Percentiles rank a stretch among this genome's conserved stretches.
Conservation (phyloP, 2,797 vertebrate species). For the Melanotaenia nigrans region DNA sequence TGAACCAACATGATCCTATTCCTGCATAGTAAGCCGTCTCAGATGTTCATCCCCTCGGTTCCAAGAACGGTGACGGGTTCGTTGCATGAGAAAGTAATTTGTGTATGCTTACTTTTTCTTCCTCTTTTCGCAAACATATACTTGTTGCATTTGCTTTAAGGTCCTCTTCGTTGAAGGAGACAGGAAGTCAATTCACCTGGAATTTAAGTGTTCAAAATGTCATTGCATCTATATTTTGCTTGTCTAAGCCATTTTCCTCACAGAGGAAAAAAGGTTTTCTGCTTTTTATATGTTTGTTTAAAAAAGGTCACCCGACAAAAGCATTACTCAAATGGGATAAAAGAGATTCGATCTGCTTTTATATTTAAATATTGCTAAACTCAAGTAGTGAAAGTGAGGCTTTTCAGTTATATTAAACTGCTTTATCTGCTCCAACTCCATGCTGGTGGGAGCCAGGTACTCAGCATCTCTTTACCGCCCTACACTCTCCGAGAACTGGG, state of each 20-base stretch:
- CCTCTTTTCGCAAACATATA: conserved; percentile 21
- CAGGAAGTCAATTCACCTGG: conserved; percentile 28
- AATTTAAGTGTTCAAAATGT: conserved; percentile 6
- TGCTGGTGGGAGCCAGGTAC: conserved; percentile 56
- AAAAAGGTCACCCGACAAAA: conserved; percentile 13
- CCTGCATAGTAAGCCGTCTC: conserved; percentile 75
- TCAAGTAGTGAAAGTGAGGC: not conserved
- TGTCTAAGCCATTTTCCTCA: not conserved
- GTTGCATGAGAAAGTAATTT: conserved; percentile 23
- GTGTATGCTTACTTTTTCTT: not conserved
- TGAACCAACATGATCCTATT: conserved; percentile 77
- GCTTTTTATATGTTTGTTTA: conserved; percentile 7
- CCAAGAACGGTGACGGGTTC: conserved; percentile 44
- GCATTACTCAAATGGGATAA: not conserved
- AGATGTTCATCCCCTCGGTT: conserved; percentile 44
- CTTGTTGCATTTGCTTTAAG: conserved; percentile 61
- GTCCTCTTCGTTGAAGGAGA: conserved; percentile 6
- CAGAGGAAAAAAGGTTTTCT: conserved; percentile 39
- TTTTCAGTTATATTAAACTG: not conserved
- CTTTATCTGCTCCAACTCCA: not conserved
- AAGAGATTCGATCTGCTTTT: conserved; percentile 4
- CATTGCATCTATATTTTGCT: not conserved
- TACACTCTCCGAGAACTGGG: conserved; percentile 47
- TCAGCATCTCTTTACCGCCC: conserved; percentile 56
- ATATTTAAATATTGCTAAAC: conserved; percentile 4